A percentile compares a stretch with the other conserved stretches of the same genome.
Conservation (phyloP, 2,888 invertebrate genomes). For the Phyto melanocephala region DNA sequence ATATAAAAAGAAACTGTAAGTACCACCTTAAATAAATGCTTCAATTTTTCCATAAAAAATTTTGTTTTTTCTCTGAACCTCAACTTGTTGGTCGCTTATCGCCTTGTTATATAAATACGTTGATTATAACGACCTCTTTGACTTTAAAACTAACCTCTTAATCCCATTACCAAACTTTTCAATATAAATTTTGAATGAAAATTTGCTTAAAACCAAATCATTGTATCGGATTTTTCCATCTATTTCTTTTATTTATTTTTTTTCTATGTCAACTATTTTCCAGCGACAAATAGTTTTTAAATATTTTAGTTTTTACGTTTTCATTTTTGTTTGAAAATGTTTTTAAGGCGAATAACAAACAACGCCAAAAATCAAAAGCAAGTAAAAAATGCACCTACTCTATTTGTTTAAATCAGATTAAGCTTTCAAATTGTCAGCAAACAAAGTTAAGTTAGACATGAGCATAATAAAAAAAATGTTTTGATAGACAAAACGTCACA, state of each 20-base stretch:
- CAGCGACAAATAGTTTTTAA: slow-evolving; percentile 38
- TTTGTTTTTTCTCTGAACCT: background rate
- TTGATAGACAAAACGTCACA: slow-evolving; percentile 46
- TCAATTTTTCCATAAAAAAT: background rate
- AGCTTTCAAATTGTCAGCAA: slow-evolving; percentile 55
- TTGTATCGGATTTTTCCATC: background rate
- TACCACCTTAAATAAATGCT: background rate
- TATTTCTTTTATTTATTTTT: background rate
- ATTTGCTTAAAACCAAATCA: background rate
- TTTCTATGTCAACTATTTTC: background rate
- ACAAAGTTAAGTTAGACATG: slow-evolving; percentile 37
- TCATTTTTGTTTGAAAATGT: background rate
- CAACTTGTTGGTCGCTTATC: too few species aligned
- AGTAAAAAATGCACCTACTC: slow-evolving; percentile 30
- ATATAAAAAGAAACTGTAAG: background rate
- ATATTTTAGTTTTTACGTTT: background rate
- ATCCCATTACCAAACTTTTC: background rate
- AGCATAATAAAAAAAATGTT: slow-evolving; percentile 28
- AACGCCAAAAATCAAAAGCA: background rate
- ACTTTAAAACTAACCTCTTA: slow-evolving; percentile 1
- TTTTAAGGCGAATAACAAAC: slow-evolving; percentile 17
- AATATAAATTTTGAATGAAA: background rate
- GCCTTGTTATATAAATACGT: too few species aligned
- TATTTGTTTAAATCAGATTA: slow-evolving; percentile 50
- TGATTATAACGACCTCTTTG: background rate